Evolutionary conservation across 2,113 vertebrate species (phyloP).

Genomic region (Marmota monax): DNA sequence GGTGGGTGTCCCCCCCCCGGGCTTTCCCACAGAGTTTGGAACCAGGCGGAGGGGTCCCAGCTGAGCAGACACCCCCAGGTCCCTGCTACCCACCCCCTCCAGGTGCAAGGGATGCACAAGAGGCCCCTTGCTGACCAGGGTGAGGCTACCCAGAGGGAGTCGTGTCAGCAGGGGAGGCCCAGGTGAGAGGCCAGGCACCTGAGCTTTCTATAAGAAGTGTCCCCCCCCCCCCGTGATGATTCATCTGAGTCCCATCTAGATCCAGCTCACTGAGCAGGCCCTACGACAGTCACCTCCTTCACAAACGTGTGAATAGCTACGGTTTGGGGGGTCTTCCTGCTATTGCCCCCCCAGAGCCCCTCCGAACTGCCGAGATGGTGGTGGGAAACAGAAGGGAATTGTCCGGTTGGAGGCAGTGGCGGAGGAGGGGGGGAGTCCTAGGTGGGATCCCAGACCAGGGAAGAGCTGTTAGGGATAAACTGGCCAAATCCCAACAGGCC

Average conservation of each 20-base stretch:
- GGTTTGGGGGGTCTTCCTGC: not conserved
- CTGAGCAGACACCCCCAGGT: not conserved
- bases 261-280: not conserved
- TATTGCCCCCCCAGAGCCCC: not conserved
- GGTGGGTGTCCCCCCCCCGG: not conserved
- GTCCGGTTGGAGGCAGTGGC: not conserved
- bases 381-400: not conserved
- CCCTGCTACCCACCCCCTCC: not conserved
- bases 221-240: too few species aligned
- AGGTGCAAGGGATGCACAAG: not conserved
- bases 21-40: not conserved
- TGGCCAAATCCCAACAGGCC: not conserved
- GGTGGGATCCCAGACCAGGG: not conserved
- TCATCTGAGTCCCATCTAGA: too few species aligned
- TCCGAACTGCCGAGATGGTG: not conserved
- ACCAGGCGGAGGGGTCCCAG: too few species aligned
- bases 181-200: too few species aligned
- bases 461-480: accelerated
- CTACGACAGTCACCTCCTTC: not conserved
- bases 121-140: not conserved
- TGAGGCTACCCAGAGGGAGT: not conserved
- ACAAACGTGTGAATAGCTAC: too few species aligned
- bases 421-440: too few species aligned
- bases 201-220: not conserved
- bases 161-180: not conserved